Evolutionary conservation across 2,888 invertebrate species (phyloP).

Genomic region (Latheticus oryzae): DNA sequence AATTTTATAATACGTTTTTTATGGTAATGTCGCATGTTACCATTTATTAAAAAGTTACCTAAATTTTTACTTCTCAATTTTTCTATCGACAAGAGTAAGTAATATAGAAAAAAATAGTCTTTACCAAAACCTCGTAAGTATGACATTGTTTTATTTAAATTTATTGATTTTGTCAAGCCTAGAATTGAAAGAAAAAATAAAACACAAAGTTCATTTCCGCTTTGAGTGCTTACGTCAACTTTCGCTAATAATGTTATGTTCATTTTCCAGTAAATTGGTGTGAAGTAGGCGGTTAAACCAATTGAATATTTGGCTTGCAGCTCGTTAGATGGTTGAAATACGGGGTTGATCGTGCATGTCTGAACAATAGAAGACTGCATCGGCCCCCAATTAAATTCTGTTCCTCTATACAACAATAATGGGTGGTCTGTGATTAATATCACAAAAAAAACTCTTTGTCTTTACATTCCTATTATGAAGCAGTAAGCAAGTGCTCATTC

Average conservation of each 20-base stretch:
- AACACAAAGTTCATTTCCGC: no score
- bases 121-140: no score
- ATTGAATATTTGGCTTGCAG: slow-evolving; percentile 35
- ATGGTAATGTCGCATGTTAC: no score
- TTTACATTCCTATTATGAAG: slow-evolving; percentile 20
- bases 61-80: no score
- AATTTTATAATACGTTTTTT: no score
- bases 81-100: no score
- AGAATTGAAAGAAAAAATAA: no score
- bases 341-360: slow-evolving; percentile 42
- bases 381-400: slow-evolving; percentile 41
- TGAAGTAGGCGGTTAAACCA: slow-evolving; percentile 37
- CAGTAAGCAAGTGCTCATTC: slow-evolving; percentile 4
- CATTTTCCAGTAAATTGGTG: slow-evolving; percentile 35
- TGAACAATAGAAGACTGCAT: slow-evolving; percentile 44
- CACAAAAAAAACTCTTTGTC: slow-evolving; percentile 36
- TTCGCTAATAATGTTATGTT: no score
- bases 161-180: no score
- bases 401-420: slow-evolving; percentile 33
- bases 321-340: slow-evolving; percentile 37
- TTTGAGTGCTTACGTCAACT: no score
- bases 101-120: no score
- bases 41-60: slow-evolving; percentile 3
- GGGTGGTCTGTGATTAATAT: slow-evolving; percentile 45
- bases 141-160: no score